These are phyloP conservation scores for Paraescarpia echinospica DNA, from an alignment of 1,140 invertebrate genomes.

Conservation along the genomic window DNA sequence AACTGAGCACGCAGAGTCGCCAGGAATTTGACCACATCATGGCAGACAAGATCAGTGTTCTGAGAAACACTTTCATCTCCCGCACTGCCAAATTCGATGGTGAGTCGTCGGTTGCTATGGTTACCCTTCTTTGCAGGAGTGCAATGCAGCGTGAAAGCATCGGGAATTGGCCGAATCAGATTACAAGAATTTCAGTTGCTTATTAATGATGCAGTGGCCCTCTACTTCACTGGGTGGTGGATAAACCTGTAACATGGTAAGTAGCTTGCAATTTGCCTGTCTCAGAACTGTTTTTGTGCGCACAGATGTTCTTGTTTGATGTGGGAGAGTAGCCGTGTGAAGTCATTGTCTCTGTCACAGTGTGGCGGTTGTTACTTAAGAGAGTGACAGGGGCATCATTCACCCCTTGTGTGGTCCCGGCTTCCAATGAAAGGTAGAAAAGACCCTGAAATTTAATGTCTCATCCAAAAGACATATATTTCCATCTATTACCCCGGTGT, in stretches of 20 bases:
- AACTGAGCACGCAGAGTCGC: slow-evolving; percentile 51
- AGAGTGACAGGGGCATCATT: neutral
- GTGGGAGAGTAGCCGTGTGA: neutral
- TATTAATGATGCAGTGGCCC: neutral
- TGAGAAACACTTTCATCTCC: slow-evolving; percentile 48
- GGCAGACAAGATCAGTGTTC: slow-evolving; percentile 42
- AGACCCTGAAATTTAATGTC: neutral
- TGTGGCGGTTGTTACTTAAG: neutral
- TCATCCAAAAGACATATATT: slow-evolving; percentile 1
- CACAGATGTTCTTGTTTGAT: neutral
- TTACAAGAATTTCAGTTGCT: neutral
- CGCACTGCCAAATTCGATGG: slow-evolving; percentile 58
- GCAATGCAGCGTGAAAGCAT: neutral
- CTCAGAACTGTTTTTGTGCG: neutral
- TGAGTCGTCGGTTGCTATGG: slow-evolving; percentile 36
- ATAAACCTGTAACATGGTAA: neutral
- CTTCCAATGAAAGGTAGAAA: neutral
- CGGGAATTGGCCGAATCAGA: slow-evolving; percentile 2
- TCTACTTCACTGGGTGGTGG: neutral
- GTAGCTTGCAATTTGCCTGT: neutral
- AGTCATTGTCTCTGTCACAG: neutral
- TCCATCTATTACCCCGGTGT: neutral
- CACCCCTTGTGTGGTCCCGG: neutral
- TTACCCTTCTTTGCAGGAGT: slow-evolving; percentile 17
- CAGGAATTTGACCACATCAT: slow-evolving; percentile 55